These are phyloP conservation scores for Sitta carolinensis DNA, from an alignment of 2,797 vertebrate genomes.

Conservation along the genomic window DNA sequence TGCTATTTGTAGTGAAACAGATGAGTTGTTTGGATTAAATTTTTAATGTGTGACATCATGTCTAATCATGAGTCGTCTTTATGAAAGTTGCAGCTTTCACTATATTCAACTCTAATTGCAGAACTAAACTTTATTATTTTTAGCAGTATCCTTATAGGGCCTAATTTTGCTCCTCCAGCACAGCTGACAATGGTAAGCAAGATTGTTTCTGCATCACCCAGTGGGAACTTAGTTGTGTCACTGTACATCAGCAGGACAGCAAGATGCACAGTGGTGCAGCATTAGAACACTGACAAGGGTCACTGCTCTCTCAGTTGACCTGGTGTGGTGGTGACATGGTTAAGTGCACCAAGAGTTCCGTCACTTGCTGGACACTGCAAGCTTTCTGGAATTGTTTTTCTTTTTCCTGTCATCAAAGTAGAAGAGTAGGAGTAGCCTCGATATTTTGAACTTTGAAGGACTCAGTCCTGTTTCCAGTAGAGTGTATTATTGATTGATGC, in stretches of 20 bases:
- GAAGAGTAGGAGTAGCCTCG: not conserved
- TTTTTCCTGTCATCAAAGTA: not conserved
- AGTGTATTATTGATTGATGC: not conserved
- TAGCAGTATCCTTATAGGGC: not conserved
- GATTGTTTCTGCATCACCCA: not conserved
- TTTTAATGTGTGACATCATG: constrained; percentile 77
- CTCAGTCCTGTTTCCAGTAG: not conserved
- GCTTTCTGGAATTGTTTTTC: not conserved
- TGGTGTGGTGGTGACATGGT: not conserved
- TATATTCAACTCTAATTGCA: constrained; percentile 37
- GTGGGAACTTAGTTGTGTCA: not conserved
- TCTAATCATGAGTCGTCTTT: constrained; percentile 73
- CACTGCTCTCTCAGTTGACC: not conserved
- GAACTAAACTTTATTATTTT: constrained; percentile 30
- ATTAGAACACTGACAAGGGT: not conserved
- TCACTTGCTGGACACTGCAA: not conserved
- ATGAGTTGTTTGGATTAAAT: constrained; percentile 77
- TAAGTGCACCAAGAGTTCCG: not conserved
- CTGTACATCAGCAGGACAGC: not conserved
- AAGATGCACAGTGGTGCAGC: not conserved
- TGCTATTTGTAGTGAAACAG: constrained; percentile 75
- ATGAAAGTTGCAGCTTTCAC: constrained; percentile 38
- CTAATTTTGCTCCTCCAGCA: constrained; percentile 19
- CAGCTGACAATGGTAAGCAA: not conserved
- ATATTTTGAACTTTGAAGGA: not conserved